Evolutionary conservation across 2,113 vertebrate species (phyloP), one percentile per base, ranked within the genome.

Genomic region (Pelobates fuscus): DNA sequence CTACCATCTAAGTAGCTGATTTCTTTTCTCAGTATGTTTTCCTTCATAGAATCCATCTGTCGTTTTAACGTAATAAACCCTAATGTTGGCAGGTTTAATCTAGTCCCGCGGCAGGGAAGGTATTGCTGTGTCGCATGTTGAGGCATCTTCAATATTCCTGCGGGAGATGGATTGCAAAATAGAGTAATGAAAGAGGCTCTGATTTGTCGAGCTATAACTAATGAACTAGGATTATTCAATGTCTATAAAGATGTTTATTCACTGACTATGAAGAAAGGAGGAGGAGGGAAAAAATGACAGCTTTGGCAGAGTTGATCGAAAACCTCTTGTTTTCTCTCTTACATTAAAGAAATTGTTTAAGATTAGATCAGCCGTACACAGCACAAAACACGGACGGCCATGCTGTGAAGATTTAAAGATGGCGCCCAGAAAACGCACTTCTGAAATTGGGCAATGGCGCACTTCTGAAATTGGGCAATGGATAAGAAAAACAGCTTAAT

Each of bases 161-260:
- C 64, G 32, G 29, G 55, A 60, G 73, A 60, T 60, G 65, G 41
- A 52, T 76, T 49, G 43, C 26, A 37, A 49, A 49, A 67, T 46
- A 27, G 55, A 37, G 25, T 76, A 67, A 49, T 55, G 27, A 30
- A 59, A 27, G 37, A 67, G 59, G 72, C 4, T 14, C 65, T 14
- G 37, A 68, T 52, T 67, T 26, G 37, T 49, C 41, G 27, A 76
- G 43, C 65, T 68, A 29, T 68, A 61, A 76, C 65, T 75, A 75
- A 75, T 75, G 72, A 75, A 75, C 29, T 60, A 25, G 41, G 64
- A 76, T 76, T 76, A 76, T 67, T 67, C 64, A 67, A 68, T 49
- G 65, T 64, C 73, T 52, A 61, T 68, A 76, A 76, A 67, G 57
- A 76, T 46, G 72, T 59, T 67, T 76, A 67, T 67, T 44, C 72